These are phyloP conservation scores for Orchestia grillus DNA, from an alignment of 1,140 invertebrate species.

Conservation along the genomic window DNA sequence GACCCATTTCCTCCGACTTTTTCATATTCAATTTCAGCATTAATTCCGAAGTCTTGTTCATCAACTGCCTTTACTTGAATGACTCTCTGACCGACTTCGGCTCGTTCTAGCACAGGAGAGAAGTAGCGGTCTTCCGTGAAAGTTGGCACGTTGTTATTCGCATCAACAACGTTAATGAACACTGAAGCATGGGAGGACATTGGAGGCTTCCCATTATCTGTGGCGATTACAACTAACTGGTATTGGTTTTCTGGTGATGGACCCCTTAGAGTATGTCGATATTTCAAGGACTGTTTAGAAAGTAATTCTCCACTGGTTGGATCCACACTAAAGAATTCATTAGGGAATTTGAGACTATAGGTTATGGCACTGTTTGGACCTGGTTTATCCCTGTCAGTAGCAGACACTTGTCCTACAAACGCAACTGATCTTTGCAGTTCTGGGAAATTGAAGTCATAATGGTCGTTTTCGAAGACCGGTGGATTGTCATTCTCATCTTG, in stretches of 20 bases:
- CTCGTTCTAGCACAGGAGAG: constrained; percentile 85
- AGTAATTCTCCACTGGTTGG: constrained; percentile 90
- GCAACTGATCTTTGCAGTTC: constrained; percentile 84
- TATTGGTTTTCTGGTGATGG: constrained; percentile 90
- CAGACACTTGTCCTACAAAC: constrained; percentile 89
- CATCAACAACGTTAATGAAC: constrained; percentile 89
- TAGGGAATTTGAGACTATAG: constrained; percentile 90
- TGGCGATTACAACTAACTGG: constrained; percentile 86
- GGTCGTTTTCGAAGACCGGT: constrained; percentile 89
- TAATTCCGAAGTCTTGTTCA: constrained; percentile 84
- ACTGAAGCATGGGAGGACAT: constrained; percentile 87
- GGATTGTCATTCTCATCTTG: constrained; percentile 96
- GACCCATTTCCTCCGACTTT: constrained; percentile 84
- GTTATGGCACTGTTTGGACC: constrained; percentile 94
- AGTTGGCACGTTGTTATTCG: constrained; percentile 88
- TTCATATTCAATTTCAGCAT: constrained; percentile 87
- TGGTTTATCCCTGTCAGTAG: constrained; percentile 90
- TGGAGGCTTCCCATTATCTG: constrained; percentile 93
- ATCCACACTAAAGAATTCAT: constrained; percentile 90
- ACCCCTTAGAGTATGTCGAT: constrained; percentile 81
- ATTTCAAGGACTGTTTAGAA: constrained; percentile 85
- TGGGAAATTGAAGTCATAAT: constrained; percentile 91
- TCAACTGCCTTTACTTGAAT: constrained; percentile 82
- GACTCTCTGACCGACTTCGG: constrained; percentile 77
- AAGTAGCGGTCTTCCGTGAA: constrained; percentile 81